phyloP scores from a whole-genome alignment of 1,140 invertebrate species.

The Planococcus citri region DNA sequence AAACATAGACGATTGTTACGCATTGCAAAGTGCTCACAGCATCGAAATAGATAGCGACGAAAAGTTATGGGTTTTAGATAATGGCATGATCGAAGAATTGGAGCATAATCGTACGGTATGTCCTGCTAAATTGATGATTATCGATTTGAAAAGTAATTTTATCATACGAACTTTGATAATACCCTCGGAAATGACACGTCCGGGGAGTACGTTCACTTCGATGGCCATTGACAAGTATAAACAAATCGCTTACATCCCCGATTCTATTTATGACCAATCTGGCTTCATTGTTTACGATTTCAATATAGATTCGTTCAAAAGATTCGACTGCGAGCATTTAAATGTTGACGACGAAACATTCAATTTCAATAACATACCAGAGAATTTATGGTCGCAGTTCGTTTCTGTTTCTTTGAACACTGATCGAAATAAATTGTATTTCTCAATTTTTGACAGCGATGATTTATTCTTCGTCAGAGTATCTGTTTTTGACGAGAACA shows the following conservation, averaged over 20 bases:
- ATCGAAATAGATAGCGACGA: conserved; percentile 53
- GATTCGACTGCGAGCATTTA: background rate
- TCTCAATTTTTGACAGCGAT: background rate
- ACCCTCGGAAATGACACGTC: background rate
- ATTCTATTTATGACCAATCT: background rate
- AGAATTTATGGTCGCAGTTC: background rate
- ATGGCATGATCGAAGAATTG: conserved; percentile 41
- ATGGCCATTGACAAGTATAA: background rate
- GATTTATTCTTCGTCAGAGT: background rate
- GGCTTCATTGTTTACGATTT: background rate
- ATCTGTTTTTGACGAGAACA: background rate
- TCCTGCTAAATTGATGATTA: conserved; percentile 49
- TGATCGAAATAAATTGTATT: background rate
- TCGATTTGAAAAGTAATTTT: conserved; percentile 42
- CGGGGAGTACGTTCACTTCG: background rate
- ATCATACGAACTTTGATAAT: background rate
- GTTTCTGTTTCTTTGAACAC: conserved; percentile 1
- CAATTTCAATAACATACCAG: background rate
- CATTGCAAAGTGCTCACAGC: conserved; percentile 54
- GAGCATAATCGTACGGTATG: conserved; percentile 39
- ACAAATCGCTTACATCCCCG: background rate
- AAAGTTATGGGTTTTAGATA: conserved; percentile 57
- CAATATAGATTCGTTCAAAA: background rate
- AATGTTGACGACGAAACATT: background rate
- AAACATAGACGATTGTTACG: conserved; percentile 42